Percentiles rank a stretch among this genome's conserved stretches.
phyloP scores from a whole-genome alignment of 2,113 vertebrate genomes.

The Xiphias gladius region DNA sequence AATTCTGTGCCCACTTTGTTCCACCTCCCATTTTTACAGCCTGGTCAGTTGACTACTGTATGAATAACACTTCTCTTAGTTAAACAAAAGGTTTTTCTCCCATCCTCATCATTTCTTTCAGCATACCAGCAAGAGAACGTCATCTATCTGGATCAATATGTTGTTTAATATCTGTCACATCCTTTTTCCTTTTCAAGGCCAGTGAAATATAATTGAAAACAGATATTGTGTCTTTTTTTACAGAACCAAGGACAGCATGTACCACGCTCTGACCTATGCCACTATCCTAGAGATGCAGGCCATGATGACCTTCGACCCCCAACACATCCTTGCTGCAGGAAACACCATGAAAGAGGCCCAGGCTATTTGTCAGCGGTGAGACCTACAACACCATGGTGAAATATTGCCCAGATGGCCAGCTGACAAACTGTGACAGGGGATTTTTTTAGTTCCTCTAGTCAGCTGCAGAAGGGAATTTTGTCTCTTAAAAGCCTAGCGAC shows the following conservation, averaged over 20 bases:
- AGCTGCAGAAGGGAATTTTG: neutral
- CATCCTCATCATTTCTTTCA: neutral
- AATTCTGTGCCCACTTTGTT: neutral
- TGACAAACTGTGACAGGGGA: neutral
- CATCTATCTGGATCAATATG: neutral
- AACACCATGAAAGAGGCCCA: constrained; percentile 98
- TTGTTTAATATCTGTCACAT: neutral
- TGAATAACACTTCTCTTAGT: neutral
- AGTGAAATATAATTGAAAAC: constrained; percentile 1
- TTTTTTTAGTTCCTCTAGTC: constrained; percentile 17
- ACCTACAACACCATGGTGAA: neutral
- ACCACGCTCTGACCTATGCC: constrained; percentile 95
- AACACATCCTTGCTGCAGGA: constrained; percentile 92
- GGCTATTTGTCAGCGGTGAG: constrained; percentile 91
- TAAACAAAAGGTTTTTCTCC: neutral
- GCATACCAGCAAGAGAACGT: neutral
- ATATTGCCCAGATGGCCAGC: neutral
- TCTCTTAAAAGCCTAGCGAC: neutral
- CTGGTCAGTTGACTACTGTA: neutral
- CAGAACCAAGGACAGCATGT: constrained; percentile 98
- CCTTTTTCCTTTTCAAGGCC: neutral
- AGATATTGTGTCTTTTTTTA: constrained; percentile 40
- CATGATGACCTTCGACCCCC: constrained; percentile 98
- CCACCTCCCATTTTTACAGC: neutral
- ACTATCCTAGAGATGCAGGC: constrained; percentile 98